Evolutionary conservation across 2,113 vertebrate species (phyloP).

Genomic region (Caranx melampygus): DNA sequence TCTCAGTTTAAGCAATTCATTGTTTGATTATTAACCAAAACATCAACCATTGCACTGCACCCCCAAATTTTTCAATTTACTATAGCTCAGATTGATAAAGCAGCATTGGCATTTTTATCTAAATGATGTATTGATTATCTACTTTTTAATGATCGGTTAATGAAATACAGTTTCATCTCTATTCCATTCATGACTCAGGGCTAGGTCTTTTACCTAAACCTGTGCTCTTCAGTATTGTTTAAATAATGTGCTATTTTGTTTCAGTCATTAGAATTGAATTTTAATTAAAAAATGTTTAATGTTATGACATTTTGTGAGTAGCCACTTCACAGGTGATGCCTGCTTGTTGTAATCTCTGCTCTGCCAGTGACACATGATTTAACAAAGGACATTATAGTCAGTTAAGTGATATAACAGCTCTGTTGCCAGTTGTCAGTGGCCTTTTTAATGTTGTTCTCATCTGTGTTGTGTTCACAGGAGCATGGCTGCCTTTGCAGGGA

Average conservation of each 20-base stretch:
- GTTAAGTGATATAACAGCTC: not conserved
- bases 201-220: not conserved
- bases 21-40: no score
- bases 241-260: not conserved
- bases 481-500: constrained; percentile 99
- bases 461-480: constrained; percentile 85
- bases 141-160: not conserved
- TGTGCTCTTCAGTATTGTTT: not conserved
- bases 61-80: not conserved
- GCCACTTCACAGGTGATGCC: not conserved
- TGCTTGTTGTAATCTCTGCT: not conserved
- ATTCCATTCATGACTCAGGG: not conserved
- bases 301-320: not conserved
- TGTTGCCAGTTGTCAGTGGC: not conserved
- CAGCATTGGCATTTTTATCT: not conserved
- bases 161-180: not conserved
- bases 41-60: no score
- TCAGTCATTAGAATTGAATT: no score
- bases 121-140: not conserved
- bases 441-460: constrained; percentile 12
- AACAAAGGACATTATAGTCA: not conserved
- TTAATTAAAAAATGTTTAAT: no score
- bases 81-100: not conserved
- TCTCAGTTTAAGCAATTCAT: not conserved
- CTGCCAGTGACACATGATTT: not conserved